phyloP scores from a whole-genome alignment of 35 echinoderm and acorn worm genomes.

The Heliocidaris tuberculata region DNA sequence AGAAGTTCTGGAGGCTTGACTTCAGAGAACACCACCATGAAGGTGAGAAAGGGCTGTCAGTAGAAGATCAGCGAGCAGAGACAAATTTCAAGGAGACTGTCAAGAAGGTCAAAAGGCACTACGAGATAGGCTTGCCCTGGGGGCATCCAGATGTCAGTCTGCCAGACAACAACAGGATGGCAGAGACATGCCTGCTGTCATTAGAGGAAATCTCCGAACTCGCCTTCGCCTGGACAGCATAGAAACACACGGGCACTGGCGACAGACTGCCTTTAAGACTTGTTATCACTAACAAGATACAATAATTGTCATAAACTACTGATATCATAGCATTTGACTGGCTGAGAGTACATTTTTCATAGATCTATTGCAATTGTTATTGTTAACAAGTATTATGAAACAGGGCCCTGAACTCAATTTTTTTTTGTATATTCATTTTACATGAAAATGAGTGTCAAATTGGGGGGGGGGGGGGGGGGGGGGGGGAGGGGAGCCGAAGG shows the following conservation, averaged over 20 bases:
- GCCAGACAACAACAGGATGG: slow-evolving; percentile 28
- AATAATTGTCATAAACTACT: too few relatives aligned
- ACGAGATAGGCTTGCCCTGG: slow-evolving; percentile 41
- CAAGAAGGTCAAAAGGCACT: slow-evolving; percentile 22
- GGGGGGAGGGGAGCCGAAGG: too few relatives aligned
- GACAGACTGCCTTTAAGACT: too few relatives aligned
- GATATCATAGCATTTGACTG: too few relatives aligned
- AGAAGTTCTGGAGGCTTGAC: slow-evolving; percentile 57
- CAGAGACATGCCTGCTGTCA: slow-evolving; percentile 25
- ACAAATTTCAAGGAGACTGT: slow-evolving; percentile 15
- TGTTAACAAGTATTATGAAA: not conserved
- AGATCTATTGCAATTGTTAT: not conserved
- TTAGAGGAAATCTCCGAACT: too few relatives aligned
- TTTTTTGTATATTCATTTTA: too few relatives aligned
- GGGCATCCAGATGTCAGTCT: not conserved
- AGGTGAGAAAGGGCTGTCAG: slow-evolving; percentile 36
- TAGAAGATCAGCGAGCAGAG: slow-evolving; percentile 52
- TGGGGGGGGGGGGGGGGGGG: too few relatives aligned
- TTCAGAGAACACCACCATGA: slow-evolving; percentile 14
- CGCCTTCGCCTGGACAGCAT: too few relatives aligned
- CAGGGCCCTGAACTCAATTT: not conserved
- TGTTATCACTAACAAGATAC: too few relatives aligned
- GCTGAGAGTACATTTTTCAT: too few relatives aligned
- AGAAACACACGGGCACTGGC: too few relatives aligned
- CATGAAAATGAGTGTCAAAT: too few relatives aligned